A percentile compares a stretch with the other conserved stretches of the same genome.
phyloP scores from a whole-genome alignment of 2,888 invertebrate genomes.

The Chaetogeoica ovagalla region DNA sequence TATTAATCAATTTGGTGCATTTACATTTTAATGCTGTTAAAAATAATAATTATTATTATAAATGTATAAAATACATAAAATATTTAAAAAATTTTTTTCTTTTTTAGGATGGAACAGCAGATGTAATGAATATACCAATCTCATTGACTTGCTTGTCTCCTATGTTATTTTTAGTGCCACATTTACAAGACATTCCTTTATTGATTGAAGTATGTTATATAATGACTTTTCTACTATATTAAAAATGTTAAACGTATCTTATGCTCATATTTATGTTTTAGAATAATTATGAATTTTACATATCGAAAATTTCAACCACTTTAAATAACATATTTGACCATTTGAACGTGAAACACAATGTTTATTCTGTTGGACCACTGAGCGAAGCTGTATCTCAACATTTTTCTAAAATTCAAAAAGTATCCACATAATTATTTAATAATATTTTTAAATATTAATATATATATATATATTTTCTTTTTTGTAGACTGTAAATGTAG shows the following conservation, averaged over 20 bases:
- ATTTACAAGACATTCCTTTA: slow-evolving; percentile 40
- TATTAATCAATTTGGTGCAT: background rate
- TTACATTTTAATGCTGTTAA: background rate
- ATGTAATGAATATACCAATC: slow-evolving; percentile 46
- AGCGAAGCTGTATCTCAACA: slow-evolving; percentile 42
- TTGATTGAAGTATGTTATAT: slow-evolving; percentile 23
- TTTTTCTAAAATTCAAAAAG: slow-evolving; percentile 44
- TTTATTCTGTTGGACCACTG: slow-evolving; percentile 42
- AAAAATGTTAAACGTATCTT: background rate
- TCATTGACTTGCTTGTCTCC: slow-evolving; percentile 49
- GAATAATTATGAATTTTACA: slow-evolving; percentile 24
- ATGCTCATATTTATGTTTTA: slow-evolving; percentile 1
- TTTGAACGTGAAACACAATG: slow-evolving; percentile 34
- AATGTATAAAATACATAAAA: too few relatives aligned
- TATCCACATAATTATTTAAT: background rate
- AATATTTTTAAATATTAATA: background rate
- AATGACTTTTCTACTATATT: too few relatives aligned
- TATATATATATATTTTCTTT: too few relatives aligned
- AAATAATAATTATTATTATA: too few relatives aligned
- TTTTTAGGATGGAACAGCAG: slow-evolving; percentile 48
- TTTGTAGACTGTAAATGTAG: slow-evolving; percentile 20
- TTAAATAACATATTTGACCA: slow-evolving; percentile 45
- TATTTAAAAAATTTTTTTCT: background rate
- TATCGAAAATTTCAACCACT: slow-evolving; percentile 38
- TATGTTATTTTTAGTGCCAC: slow-evolving; percentile 36